Conservation (phyloP, 2,888 invertebrate species). For the Stenurella melanura region DNA sequence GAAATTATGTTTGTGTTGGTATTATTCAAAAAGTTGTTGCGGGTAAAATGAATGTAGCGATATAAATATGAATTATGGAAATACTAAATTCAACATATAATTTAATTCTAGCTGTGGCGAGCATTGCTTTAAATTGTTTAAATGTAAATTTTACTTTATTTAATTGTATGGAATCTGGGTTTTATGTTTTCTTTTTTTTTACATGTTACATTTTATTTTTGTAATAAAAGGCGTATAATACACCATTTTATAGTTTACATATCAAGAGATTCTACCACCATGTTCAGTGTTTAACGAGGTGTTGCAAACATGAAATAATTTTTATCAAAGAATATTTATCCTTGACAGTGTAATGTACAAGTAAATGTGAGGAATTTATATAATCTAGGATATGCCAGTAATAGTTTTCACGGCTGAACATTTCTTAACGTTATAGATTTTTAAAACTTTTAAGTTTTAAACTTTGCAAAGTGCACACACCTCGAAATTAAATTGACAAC, state of each 20-base stretch:
- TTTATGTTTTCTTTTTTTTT: neutral
- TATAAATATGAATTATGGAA: conserved; percentile 40
- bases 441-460: too few species aligned
- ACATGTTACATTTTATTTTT: neutral
- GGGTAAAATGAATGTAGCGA: conserved; percentile 19
- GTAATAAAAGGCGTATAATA: neutral
- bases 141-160: conserved; percentile 7
- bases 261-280: neutral
- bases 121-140: conserved; percentile 3
- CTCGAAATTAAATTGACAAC: too few species aligned
- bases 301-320: conserved; percentile 8
- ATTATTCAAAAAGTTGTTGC: conserved; percentile 44
- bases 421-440: too few species aligned
- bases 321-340: neutral
- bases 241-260: neutral
- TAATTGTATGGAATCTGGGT: neutral
- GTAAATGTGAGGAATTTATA: neutral
- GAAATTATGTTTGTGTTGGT: conserved; percentile 28
- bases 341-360: neutral
- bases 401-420: too few species aligned
- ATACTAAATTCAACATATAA: conserved; percentile 23
- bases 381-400: too few species aligned
- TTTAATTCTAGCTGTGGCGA: neutral
- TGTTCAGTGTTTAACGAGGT: conserved; percentile 18
- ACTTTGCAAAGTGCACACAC: too few species aligned